Conservation (phyloP, 2,797 vertebrate species). For the Etheostoma nigrum region DNA sequence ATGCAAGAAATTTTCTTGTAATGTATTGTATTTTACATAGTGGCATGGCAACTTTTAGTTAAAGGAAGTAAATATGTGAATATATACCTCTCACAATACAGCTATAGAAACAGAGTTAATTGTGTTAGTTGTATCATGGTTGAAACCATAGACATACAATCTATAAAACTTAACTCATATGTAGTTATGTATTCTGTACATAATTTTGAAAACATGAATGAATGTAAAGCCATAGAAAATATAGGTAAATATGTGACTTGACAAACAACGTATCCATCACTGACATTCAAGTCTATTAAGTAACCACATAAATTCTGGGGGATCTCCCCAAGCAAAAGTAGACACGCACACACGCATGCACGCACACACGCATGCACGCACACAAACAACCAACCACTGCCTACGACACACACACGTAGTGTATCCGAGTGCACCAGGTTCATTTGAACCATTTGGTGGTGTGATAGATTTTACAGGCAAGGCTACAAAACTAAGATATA, state of each 20-base stretch:
- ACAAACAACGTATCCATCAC: background rate
- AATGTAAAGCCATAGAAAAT: background rate
- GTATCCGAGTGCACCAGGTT: background rate
- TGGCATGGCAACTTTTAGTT: background rate
- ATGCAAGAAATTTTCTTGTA: too few species aligned
- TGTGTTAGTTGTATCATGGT: background rate
- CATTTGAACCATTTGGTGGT: slow-evolving; percentile 10
- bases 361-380: background rate
- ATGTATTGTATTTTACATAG: too few species aligned
- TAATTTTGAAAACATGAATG: background rate
- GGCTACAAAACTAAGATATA: slow-evolving; percentile 74
- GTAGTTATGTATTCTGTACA: background rate
- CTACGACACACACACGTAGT: background rate
- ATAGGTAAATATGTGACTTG: background rate
- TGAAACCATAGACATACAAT: background rate
- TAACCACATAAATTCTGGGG: background rate
- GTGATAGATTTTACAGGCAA: slow-evolving; percentile 58
- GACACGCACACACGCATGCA: slow-evolving; percentile 9
- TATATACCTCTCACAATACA: background rate
- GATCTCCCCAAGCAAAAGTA: background rate
- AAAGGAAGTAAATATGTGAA: background rate
- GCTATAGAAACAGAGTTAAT: background rate
- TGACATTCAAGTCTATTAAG: background rate
- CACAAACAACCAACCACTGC: background rate
- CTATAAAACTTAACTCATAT: too few species aligned